Conservation (phyloP, 2,113 vertebrate genomes). For the Pungitius pungitius region DNA sequence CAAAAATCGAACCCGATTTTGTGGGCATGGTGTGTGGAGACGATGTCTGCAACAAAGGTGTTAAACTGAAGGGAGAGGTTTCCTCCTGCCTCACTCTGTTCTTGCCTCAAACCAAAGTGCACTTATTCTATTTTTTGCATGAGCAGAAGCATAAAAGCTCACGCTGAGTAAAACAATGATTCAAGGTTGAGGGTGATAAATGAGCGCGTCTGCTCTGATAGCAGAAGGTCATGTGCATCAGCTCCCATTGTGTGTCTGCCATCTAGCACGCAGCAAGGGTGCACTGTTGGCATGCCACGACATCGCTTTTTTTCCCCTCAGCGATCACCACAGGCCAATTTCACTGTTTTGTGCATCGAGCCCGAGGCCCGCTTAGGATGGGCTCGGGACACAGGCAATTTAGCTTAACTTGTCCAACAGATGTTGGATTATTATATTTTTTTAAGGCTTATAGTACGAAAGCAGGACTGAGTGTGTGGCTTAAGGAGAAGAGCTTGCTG, state of each 20-base stretch:
- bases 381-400: constrained; percentile 41
- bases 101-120: constrained; percentile 62
- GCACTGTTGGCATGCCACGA: constrained; percentile 55
- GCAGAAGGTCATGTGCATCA: constrained; percentile 76
- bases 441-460: constrained; percentile 33
- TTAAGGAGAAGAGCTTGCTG: not conserved
- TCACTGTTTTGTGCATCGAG: constrained; percentile 40
- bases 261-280: constrained; percentile 76
- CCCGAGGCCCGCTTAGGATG: constrained; percentile 32
- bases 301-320: constrained; percentile 26
- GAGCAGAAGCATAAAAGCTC: constrained; percentile 65
- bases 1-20: constrained; percentile 33
- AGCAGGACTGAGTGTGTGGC: constrained; percentile 21
- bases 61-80: constrained; percentile 28
- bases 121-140: constrained; percentile 60
- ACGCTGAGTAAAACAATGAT: constrained; percentile 78
- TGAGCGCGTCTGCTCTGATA: constrained; percentile 75
- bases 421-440: constrained; percentile 38
- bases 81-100: constrained; percentile 36
- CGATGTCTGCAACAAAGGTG: constrained; percentile 39
- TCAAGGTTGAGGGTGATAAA: constrained; percentile 79
- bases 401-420: constrained; percentile 48
- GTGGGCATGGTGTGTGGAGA: constrained; percentile 15
- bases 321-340: constrained; percentile 19
- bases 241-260: constrained; percentile 73